Evolutionary conservation across 2,888 invertebrate genomes (phyloP), one percentile per base, ranked within the genome.

Genomic region (Hesperia comma): DNA sequence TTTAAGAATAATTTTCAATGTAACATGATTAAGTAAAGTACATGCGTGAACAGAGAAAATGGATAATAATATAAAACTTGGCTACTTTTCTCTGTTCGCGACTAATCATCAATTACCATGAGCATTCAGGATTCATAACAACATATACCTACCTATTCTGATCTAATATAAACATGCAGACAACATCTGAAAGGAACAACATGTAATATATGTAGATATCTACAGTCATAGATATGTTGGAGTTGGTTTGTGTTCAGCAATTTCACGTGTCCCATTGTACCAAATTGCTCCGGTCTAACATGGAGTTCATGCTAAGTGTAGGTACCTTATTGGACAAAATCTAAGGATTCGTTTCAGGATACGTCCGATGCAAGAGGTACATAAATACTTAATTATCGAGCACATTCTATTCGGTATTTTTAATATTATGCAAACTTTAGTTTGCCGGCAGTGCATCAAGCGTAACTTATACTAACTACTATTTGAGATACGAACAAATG

Each of bases 91-190:
- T 49, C 49, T 21, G 10, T 26, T 14, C 14, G 26, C 21, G 14
- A 51, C 6, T 6, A 12, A 51, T 26, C 26, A 26, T 14, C 6
- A 37, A 26, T 40, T 37, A 57, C 40, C 40, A 51, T 17, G 46
- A 49, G 21, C 49, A 63, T 40, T 40, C 51, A 40, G 57, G 40
- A 8, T 10, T 57, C 32, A 56, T 49, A 15, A 56, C 55, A 63
- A 63, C 10, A 57, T 51, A 57, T n/a, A 57, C n/a, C n/a, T n/a
- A n/a, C n/a, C n/a, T n/a, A n/a, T 40, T 19, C 19, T 26, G 37
- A 15, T 49, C 33, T 40, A 40, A 56, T 51, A 49, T 49, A 40
- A 49, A 40, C 63, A 63, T 63, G 63, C 63, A 63, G 49, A 63
- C 63, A 63, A 63, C 63, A 63, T 57, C 15, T 33, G 41, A 46